These are phyloP conservation scores for Drosophila busckii DNA, from an alignment of 1,140 invertebrate species.

Conservation along the genomic window DNA sequence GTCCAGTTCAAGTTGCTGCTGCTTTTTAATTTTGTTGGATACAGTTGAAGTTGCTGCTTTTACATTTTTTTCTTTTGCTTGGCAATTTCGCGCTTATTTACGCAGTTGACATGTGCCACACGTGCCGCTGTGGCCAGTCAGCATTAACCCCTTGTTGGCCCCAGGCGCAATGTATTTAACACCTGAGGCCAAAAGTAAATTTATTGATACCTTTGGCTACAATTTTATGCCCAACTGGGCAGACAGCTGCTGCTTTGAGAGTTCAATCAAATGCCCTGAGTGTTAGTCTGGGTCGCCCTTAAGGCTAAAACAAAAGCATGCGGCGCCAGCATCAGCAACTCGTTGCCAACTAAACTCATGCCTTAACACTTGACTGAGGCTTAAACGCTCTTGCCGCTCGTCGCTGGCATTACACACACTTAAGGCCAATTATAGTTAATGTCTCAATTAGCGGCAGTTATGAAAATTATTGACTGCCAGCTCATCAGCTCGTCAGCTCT, in stretches of 20 bases:
- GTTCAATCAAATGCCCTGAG: slow-evolving; percentile 39
- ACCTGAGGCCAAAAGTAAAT: slow-evolving; percentile 58
- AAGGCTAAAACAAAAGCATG: slow-evolving; percentile 11
- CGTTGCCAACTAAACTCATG: slow-evolving; percentile 31
- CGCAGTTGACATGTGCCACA: slow-evolving; percentile 66
- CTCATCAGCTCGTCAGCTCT: slow-evolving; percentile 26
- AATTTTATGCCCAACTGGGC: slow-evolving; percentile 56
- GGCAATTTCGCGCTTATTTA: slow-evolving; percentile 65
- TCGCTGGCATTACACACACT: slow-evolving; percentile 60
- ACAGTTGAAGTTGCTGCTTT: not conserved
- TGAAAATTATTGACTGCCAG: slow-evolving; percentile 70
- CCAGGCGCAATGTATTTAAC: slow-evolving; percentile 32
- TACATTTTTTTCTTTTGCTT: slow-evolving; percentile 7
- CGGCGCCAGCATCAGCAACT: slow-evolving; percentile 14
- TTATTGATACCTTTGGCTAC: slow-evolving; percentile 66
- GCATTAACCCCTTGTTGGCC: slow-evolving; percentile 38
- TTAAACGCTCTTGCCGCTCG: slow-evolving; percentile 31
- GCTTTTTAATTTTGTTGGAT: not conserved
- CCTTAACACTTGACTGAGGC: slow-evolving; percentile 61
- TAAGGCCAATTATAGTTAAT: slow-evolving; percentile 69
- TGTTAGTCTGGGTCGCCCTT: slow-evolving; percentile 16
- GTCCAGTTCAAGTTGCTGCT: not conserved
- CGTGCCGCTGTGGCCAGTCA: slow-evolving; percentile 45
- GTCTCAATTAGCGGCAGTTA: slow-evolving; percentile 74
- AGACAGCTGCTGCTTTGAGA: slow-evolving; percentile 33